These are phyloP conservation scores for Conger conger DNA, from an alignment of 2,113 vertebrate genomes.

Conservation along the genomic window DNA sequence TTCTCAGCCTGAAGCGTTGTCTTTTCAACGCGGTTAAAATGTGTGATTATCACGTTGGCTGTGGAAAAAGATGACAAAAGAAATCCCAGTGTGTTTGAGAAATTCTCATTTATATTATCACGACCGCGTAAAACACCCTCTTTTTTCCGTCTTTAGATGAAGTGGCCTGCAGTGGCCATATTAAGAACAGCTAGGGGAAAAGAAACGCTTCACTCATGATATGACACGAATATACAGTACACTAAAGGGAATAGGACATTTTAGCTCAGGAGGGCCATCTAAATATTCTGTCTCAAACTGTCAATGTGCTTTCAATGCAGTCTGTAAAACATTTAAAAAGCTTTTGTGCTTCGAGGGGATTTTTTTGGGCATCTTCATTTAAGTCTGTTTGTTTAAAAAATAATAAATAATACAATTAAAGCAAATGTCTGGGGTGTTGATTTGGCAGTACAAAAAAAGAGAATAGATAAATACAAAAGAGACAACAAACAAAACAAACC, in stretches of 20 bases:
- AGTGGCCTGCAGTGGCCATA: no score
- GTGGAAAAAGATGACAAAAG: background rate
- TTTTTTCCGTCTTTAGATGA: background rate
- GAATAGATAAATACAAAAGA: background rate
- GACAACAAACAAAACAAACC: no score
- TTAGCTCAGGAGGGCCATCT: no score
- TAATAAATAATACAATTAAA: slow-evolving; percentile 5
- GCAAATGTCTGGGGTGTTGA: background rate
- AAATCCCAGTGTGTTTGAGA: background rate
- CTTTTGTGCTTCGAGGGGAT: background rate
- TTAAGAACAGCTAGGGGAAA: no score
- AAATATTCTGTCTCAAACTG: no score
- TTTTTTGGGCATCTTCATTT: background rate
- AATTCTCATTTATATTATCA: background rate
- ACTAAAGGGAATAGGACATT: no score
- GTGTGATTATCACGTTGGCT: background rate
- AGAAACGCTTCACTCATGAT: no score
- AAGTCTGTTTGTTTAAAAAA: background rate
- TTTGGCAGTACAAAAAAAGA: background rate
- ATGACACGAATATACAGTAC: no score
- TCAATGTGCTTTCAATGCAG: background rate
- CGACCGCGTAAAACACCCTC: background rate
- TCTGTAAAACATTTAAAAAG: background rate
- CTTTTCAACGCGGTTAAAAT: background rate
- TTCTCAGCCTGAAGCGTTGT: background rate